Base-by-base conservation (phyloP, 2,888 invertebrate species). In the Aradus depressus region DNA sequence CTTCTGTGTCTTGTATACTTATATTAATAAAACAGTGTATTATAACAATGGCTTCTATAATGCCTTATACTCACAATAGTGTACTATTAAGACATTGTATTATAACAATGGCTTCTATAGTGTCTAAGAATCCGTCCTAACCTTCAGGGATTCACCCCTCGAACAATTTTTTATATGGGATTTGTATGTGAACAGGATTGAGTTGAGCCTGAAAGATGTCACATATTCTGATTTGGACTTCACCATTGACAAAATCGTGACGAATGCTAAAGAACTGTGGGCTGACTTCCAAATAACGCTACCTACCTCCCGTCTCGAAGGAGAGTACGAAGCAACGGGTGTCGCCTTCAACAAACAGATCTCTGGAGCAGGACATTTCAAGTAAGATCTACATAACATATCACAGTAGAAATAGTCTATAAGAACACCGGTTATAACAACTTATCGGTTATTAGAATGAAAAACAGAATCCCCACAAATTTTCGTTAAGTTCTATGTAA, bases 351-450 rank as follows among this genome's bases (percentile, higher is more conserved):
- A 37, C 10, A 52, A 54, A 35, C 22, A 31, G 6, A 52, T 54
- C 44, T 32, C 47, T 19, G 54, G 54, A 18, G 18, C 48, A 16
- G 54, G 54, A 35, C 41, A 25, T 16, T 52, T 54, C 39, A 26
- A 35, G 54, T 54, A 49, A 44, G 48, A 23, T 12, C 5, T 19
- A 12, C 12, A 28, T 2, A 26, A 18, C 23, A 4, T 26, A 1
- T 18, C 10, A 28, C 2, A 26, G 23, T 26, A 28, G 19, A 43
- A 10, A 28, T 28, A 12, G 12, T 28, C 12, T 10, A 8, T 28
- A 10, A 10, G 28, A 10, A 8, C 28, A 28, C 28, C 10, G 6
- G 8, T 10, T 28, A 6, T 28, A 28, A 10, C 28, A 28, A 10
- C n/a, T n/a, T n/a, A n/a, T n/a, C n/a, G n/a, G n/a, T n/a, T n/a